These are phyloP conservation scores for Ibidorhyncha struthersii DNA, from an alignment of 2,113 vertebrate species.

Conservation along the genomic window DNA sequence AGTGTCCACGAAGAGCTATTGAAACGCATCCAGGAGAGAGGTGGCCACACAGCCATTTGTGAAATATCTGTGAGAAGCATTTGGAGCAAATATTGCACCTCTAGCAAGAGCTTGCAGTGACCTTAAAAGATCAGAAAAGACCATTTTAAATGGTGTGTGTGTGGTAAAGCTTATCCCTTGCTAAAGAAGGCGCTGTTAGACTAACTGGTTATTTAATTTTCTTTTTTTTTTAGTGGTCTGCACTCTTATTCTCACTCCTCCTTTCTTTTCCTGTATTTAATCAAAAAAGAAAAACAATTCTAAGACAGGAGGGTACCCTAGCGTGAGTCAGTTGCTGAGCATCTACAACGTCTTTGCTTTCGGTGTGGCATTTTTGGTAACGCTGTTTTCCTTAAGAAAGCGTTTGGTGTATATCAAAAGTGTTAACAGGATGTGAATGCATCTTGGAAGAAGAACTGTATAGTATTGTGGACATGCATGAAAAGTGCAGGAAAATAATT, in stretches of 20 bases:
- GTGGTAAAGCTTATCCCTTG: neutral
- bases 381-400: fast-evolving
- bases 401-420: neutral
- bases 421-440: neutral
- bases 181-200: neutral
- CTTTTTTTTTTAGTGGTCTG: neutral
- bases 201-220: neutral
- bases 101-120: neutral
- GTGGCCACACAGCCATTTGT: fast-evolving
- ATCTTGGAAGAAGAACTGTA: neutral
- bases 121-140: neutral
- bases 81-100: neutral
- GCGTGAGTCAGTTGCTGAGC: neutral
- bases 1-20: neutral
- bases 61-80: fast-evolving
- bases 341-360: neutral
- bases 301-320: neutral
- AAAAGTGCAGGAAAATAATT: slow-evolving; percentile 59
- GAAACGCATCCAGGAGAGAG: neutral
- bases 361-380: neutral
- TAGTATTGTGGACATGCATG: neutral
- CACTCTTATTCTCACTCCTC: neutral
- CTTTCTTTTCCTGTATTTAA: neutral
- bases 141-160: fast-evolving
- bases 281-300: neutral